Evolutionary conservation across 2,888 invertebrate genomes (phyloP).

Genomic region (Torymus auratus): DNA sequence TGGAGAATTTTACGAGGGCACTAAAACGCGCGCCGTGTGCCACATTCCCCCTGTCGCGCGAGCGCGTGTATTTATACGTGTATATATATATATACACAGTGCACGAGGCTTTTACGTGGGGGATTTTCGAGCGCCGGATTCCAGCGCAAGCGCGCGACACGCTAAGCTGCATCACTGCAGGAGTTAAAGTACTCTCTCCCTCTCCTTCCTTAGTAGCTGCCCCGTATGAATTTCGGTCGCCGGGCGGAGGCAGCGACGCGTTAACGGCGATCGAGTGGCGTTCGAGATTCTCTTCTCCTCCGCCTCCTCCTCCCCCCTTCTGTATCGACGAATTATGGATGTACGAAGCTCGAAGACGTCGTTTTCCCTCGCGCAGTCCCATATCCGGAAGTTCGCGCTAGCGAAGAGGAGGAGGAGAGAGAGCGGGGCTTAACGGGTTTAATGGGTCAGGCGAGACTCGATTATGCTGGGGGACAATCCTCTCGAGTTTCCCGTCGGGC

Average conservation of each 20-base stretch:
- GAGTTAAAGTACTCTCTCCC: neutral
- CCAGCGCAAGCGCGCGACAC: neutral
- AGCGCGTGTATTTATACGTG: neutral
- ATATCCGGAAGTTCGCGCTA: slow-evolving; percentile 45
- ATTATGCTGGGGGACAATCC: slow-evolving; percentile 66
- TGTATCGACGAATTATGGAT: slow-evolving; percentile 3
- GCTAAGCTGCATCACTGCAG: slow-evolving; percentile 7
- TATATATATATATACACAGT: neutral
- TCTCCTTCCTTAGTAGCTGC: neutral
- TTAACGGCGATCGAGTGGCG: slow-evolving; percentile 14
- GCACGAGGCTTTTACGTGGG: neutral
- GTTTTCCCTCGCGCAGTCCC: neutral
- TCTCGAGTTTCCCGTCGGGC: slow-evolving; percentile 59
- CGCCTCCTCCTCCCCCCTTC: too few relatives aligned
- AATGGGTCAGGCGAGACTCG: slow-evolving; percentile 66
- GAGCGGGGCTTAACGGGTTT: slow-evolving; percentile 61
- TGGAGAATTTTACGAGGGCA: slow-evolving; percentile 21
- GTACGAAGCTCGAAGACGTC: neutral
- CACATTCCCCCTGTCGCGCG: neutral
- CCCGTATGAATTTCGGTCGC: slow-evolving; percentile 9
- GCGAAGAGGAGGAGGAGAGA: too few relatives aligned
- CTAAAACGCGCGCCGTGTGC: slow-evolving; percentile 17
- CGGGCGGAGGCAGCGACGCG: neutral
- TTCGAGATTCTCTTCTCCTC: too few relatives aligned
- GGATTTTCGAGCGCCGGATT: slow-evolving; percentile 10